Evolutionary conservation across 1,140 invertebrate genomes (phyloP), one percentile per base, ranked within the genome.

Genomic region (Aphidius gifuensis): DNA sequence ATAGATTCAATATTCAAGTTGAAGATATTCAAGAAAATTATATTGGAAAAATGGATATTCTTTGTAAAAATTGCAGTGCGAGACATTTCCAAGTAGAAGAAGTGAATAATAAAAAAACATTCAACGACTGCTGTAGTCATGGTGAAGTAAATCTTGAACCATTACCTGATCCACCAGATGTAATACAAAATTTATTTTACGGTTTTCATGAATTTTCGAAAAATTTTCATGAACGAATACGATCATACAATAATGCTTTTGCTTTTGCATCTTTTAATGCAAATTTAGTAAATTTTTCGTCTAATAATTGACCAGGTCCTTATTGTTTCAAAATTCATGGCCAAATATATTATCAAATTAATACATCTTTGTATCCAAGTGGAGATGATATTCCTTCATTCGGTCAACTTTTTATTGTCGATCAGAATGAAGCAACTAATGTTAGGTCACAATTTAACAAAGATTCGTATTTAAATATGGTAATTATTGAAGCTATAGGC

Each of bases 331-430:
- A 53, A 9, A 44, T 50, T 21, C 47, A 50, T 11, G 40, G 48
- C 16, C 39, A 32, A 49, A 53, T 60, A 51, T 39, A 53, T 9
- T 53, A 53, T 53, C 23, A 53, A 23, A 53, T 53, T 9, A 53
- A 53, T 39, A 53, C 50, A 53, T 46, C 54, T 39, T 38, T 63
- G 11, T 50, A 57, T 21, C 61, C 55, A 8, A 6, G 54, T 45
- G 16, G 11, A 6, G 39, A 63, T 48, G 61, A 63, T 42, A 32
- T 4, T 9, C 61, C 61, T 9, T 39, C 45, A 44, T 56, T 58
- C 45, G 61, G 61, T n/a, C 61, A 63, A 57, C 48, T 63, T 6
- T 58, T 63, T 51, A 63, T 63, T 43, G 47, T 63, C 43, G 61
- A 57, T 58, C 47, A 40, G 11, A 51, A 51, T 57, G 61, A 56